Evolutionary conservation across 2,888 invertebrate genomes (phyloP).

Genomic region (Drosophila testacea): DNA sequence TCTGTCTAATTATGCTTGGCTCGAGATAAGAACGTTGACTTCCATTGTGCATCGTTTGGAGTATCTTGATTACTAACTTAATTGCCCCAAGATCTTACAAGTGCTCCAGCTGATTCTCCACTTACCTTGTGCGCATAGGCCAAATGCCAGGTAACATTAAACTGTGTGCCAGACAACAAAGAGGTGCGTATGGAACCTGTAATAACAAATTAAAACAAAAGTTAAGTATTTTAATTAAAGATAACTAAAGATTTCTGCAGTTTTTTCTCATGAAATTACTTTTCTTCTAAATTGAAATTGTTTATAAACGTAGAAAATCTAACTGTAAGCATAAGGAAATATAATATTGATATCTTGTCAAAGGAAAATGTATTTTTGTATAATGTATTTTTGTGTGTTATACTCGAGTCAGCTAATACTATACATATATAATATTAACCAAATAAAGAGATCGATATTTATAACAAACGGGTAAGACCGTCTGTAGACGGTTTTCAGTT

Average conservation of each 20-base stretch:
- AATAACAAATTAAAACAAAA: conserved; percentile 79
- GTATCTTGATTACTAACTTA: conserved; percentile 34
- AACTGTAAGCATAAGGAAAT: neutral
- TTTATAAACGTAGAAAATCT: conserved; percentile 1
- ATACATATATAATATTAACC: too few species aligned
- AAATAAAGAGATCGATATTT: too few species aligned
- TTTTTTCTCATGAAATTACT: conserved; percentile 6
- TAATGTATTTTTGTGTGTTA: too few species aligned
- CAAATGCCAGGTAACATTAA: conserved; percentile 97
- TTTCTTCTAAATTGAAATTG: conserved; percentile 5
- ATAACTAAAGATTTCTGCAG: conserved; percentile 5
- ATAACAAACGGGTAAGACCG: too few species aligned
- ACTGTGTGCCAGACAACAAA: conserved; percentile 91
- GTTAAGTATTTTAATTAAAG: conserved; percentile 28
- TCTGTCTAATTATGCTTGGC: conserved; percentile 50
- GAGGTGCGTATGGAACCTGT: conserved; percentile 92
- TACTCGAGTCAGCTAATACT: too few species aligned
- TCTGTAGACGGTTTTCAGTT: too few species aligned
- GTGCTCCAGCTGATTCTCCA: conserved; percentile 30
- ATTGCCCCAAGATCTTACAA: conserved; percentile 31
- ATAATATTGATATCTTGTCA: neutral
- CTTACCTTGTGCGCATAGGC: conserved; percentile 96
- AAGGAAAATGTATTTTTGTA: too few species aligned
- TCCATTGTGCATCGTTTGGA: conserved; percentile 69
- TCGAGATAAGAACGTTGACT: conserved; percentile 51